A percentile compares a stretch with the other conserved stretches of the same genome.
phyloP scores from a whole-genome alignment of 2,797 vertebrate species.

The Microctenopoma steveboyesi region DNA sequence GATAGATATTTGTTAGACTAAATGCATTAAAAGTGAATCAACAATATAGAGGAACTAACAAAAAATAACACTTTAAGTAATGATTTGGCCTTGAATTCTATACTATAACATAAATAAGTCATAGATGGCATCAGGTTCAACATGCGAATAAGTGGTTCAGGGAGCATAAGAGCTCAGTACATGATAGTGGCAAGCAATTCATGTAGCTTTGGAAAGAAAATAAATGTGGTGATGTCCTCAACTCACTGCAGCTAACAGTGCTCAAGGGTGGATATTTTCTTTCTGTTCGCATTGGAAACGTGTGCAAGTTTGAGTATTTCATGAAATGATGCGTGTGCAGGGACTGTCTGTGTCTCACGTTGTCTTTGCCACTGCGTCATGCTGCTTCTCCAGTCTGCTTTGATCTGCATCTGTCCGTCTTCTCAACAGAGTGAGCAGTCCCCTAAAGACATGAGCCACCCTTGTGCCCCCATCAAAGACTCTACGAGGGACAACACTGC shows the following conservation, averaged over 20 bases:
- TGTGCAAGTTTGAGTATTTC: slow-evolving; percentile 7
- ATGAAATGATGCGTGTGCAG: slow-evolving; percentile 26
- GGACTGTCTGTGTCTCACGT: slow-evolving; percentile 57
- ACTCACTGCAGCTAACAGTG: not conserved
- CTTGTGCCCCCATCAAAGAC: slow-evolving; percentile 87
- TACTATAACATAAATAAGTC: too few species aligned
- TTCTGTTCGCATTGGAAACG: slow-evolving; percentile 14
- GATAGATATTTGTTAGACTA: too few species aligned
- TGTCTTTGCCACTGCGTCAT: slow-evolving; percentile 64
- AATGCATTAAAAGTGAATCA: not conserved
- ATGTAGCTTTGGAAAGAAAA: too few species aligned
- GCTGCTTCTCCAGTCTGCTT: slow-evolving; percentile 72
- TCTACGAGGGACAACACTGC: slow-evolving; percentile 86
- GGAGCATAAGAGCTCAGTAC: too few species aligned
- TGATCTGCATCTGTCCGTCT: slow-evolving; percentile 73
- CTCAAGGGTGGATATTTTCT: slow-evolving; percentile 12
- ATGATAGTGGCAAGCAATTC: too few species aligned
- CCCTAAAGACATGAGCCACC: slow-evolving; percentile 87
- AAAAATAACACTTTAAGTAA: too few species aligned
- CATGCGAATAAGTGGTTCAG: too few species aligned
- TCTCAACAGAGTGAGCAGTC: slow-evolving; percentile 88
- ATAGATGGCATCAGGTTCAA: too few species aligned
- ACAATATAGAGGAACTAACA: too few species aligned
- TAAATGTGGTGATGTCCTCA: not conserved
- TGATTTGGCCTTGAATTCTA: too few species aligned